Evolutionary conservation across 92 coral and sea anemone genomes (phyloP).

Genomic region (Bergia puertoricense): DNA sequence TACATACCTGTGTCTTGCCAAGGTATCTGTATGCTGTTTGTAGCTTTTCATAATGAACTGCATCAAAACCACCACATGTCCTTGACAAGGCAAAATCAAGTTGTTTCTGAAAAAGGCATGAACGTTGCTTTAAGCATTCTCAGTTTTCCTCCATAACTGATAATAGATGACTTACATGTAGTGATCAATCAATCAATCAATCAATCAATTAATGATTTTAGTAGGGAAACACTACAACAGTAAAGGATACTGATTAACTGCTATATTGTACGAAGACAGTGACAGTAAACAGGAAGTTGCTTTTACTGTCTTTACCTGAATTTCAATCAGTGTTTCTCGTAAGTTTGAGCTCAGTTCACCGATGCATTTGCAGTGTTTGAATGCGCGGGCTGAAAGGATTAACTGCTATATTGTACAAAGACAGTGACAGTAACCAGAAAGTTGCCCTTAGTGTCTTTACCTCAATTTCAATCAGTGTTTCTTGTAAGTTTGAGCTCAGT

Average conservation of each 20-base stretch:
- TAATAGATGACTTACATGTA: no score
- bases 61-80: constrained; percentile 84
- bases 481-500: constrained; percentile 95
- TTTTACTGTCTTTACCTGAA: constrained; percentile 66
- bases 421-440: neutral
- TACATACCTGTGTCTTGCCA: constrained; percentile 87
- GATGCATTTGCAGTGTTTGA: constrained; percentile 95
- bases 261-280: no score
- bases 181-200: no score
- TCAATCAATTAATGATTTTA: no score
- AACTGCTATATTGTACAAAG: no score
- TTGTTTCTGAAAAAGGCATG: constrained; percentile 69
- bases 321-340: constrained; percentile 93
- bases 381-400: constrained; percentile 71
- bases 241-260: no score
- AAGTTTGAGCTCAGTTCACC: constrained; percentile 97
- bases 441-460: constrained; percentile 39
- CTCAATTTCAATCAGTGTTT: constrained; percentile 93
- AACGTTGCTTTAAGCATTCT: neutral
- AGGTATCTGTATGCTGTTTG: constrained; percentile 94
- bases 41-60: constrained; percentile 92
- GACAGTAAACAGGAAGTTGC: no score
- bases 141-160: neutral
- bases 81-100: constrained; percentile 89
- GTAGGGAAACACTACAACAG: no score